Base-by-base conservation (phyloP, 2,888 invertebrate genomes). In the Caenorhabditis macrosperma region DNA sequence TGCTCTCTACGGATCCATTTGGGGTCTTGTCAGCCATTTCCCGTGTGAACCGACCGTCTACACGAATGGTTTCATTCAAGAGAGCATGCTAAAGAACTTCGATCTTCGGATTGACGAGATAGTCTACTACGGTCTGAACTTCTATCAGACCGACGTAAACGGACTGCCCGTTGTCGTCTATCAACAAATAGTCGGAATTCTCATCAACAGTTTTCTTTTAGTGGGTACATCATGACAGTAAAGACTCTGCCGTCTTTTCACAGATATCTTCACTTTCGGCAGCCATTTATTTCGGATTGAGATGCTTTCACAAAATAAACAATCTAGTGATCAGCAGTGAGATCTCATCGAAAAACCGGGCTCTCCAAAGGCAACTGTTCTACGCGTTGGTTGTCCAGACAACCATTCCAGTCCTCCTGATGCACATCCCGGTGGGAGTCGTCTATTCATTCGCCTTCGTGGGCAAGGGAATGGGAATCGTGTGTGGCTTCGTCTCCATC, bases 361-460 rank as follows among this genome's bases (percentile, higher is more conserved):
- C 15, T 4, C 48, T 74, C n/a, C 72, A 72, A 17, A 24, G 24
- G 52, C 63, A 72, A 46, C 35, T 72, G 15, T 72, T 72, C 48
- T 66, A 74, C 41, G 64, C 74, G 1, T 35, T 74, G 4, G 64
- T 74, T 6, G 20, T 57, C 17, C 63, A 74, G 26, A 74, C 74
- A 0, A 26, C 59, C 7, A 74, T 74, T 26, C 74, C 74, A 17
- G 38, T 74, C 17, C 22, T 55, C 15, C 30, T 74, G 2, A 74
- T 74, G 74, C 66, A 74, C 35, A 66, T 74, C 48, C 74, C 74
- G 15, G 74, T 74, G 7, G 35, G 48, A 20, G n/a, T 64, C 28
- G 20, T 74, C 22, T 66, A 60, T 33, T 10, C 41, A 15, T 74
- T 66, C 9, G 50, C 74, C 12, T 59, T 74, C 17, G 5, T 57